Percentiles rank a stretch among this genome's conserved stretches.
phyloP scores from a whole-genome alignment of 2,797 vertebrate genomes.

The Intellagama lesueurii region DNA sequence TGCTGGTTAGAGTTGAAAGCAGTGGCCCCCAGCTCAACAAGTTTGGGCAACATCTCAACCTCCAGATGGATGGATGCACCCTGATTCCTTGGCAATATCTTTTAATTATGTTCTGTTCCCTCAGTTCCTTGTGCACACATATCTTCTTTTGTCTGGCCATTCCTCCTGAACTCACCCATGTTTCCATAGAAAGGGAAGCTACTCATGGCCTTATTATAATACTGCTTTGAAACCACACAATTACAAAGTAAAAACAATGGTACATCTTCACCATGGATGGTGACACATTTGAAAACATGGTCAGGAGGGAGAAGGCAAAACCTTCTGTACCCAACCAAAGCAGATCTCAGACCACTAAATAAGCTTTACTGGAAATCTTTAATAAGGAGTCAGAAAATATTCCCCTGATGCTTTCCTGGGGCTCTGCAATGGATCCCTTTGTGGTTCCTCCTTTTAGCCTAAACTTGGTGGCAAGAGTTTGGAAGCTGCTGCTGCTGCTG shows the following conservation, averaged over 20 bases:
- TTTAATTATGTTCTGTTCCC: not conserved
- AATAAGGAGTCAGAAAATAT: too few relatives aligned
- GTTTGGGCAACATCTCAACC: not conserved
- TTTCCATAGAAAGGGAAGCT: not conserved
- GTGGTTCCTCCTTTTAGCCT: too few relatives aligned
- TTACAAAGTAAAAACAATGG: slow-evolving; percentile 39
- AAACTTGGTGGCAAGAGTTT: too few relatives aligned
- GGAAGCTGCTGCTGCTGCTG: too few relatives aligned
- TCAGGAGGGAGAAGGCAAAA: not conserved
- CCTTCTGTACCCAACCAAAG: too few relatives aligned
- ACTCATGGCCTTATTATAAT: slow-evolving; percentile 6
- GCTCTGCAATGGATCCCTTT: too few relatives aligned
- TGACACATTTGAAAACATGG: slow-evolving; percentile 56
- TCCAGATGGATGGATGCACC: too few relatives aligned
- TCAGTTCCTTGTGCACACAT: not conserved
- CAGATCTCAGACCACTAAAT: too few relatives aligned
- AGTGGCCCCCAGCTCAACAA: too few relatives aligned
- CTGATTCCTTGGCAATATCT: not conserved
- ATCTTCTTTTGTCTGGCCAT: not conserved
- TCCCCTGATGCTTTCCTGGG: too few relatives aligned
- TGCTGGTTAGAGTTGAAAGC: too few relatives aligned
- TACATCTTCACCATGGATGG: slow-evolving; percentile 44
- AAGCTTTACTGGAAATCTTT: too few relatives aligned
- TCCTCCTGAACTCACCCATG: not conserved
- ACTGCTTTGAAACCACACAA: slow-evolving; percentile 42